These are phyloP conservation scores for Zoanthus sociatus DNA, from an alignment of 92 coral and sea anemone species.

Conservation along the genomic window DNA sequence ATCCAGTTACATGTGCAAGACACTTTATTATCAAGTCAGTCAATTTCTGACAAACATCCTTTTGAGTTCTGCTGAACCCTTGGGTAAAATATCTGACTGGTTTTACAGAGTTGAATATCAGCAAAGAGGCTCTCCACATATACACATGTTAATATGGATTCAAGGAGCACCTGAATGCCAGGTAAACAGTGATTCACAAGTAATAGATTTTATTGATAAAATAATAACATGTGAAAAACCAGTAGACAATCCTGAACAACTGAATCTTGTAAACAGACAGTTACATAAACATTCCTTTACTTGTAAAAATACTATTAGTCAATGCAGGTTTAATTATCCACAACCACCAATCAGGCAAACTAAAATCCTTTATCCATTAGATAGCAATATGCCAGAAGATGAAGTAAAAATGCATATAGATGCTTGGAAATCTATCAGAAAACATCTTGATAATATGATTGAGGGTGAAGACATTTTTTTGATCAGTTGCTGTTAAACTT, in stretches of 20 bases:
- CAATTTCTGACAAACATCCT: slow-evolving; percentile 7
- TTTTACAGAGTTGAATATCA: slow-evolving; percentile 6
- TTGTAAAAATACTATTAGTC: slow-evolving; percentile 11
- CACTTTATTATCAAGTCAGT: background rate
- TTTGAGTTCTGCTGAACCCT: slow-evolving; percentile 37
- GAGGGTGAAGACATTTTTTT: too few species aligned
- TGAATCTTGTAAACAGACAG: slow-evolving; percentile 32
- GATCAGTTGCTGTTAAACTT: too few species aligned
- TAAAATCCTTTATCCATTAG: slow-evolving; percentile 58
- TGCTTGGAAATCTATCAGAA: too few species aligned
- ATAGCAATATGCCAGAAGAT: background rate
- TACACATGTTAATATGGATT: slow-evolving; percentile 30
- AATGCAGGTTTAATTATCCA: slow-evolving; percentile 40
- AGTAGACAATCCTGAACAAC: slow-evolving; percentile 6
- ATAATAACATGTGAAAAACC: slow-evolving; percentile 42
- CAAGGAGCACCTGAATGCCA: background rate
- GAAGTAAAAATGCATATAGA: too few species aligned
- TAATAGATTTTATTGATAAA: slow-evolving; percentile 26
- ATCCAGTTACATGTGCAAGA: slow-evolving; percentile 4
- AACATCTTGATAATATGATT: too few species aligned
- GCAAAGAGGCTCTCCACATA: background rate
- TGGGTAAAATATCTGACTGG: slow-evolving; percentile 44
- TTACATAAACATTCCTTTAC: slow-evolving; percentile 38
- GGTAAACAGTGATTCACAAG: too few species aligned
- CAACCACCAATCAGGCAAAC: slow-evolving; percentile 46